Conservation (phyloP, 2,113 vertebrate genomes). For the Myocastor coypus region DNA sequence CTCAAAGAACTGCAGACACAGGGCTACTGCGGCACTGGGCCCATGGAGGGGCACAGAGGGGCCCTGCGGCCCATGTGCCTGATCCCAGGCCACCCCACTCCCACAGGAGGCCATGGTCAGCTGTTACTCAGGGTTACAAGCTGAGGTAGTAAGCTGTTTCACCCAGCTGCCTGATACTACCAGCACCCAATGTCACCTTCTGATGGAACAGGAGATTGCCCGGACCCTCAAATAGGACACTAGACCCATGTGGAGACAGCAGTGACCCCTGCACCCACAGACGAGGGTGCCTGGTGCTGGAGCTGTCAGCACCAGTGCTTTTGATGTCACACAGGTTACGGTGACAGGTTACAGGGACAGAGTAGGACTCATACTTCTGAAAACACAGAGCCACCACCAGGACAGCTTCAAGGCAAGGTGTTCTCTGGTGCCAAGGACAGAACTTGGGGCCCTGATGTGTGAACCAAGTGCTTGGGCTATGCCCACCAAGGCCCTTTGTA, state of each 20-base stretch:
- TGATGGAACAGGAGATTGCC: background rate
- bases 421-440: background rate
- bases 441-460: background rate
- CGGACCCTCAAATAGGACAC: background rate
- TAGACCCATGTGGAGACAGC: background rate
- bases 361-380: background rate
- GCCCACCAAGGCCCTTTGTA: background rate
- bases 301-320: background rate
- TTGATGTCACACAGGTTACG: background rate
- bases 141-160: background rate
- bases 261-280: background rate
- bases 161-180: background rate
- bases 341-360: background rate
- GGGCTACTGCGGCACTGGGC: background rate
- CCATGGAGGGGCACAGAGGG: background rate
- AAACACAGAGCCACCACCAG: background rate
- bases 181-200: background rate
- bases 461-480: background rate
- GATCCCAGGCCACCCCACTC: background rate
- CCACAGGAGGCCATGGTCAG: background rate
- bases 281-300: background rate
- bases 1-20: constrained; percentile 90
- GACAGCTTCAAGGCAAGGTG: background rate
- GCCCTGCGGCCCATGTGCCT: background rate
- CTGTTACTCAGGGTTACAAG: background rate